These are phyloP conservation scores for Corythornis cristatus DNA, from an alignment of 2,113 vertebrate genomes.

Conservation along the genomic window DNA sequence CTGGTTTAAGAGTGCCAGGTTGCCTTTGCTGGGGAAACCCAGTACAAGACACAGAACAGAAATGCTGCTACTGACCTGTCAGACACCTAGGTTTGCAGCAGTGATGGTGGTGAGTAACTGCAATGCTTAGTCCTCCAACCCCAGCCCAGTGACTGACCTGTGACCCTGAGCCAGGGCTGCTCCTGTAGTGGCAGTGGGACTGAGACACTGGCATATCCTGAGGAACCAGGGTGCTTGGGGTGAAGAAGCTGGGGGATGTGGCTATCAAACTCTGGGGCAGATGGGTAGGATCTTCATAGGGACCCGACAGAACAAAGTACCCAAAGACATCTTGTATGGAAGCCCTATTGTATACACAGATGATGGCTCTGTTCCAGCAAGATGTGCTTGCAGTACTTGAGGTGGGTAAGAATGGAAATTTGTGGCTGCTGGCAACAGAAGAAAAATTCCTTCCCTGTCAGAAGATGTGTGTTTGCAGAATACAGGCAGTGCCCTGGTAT, in stretches of 20 bases:
- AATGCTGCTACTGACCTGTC: rapidly evolving
- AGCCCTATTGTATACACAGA: neutral
- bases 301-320: neutral
- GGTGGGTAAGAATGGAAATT: neutral
- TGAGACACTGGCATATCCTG: rapidly evolving
- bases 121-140: rapidly evolving
- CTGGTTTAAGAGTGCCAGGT: neutral
- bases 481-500: neutral
- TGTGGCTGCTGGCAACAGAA: neutral
- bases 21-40: rapidly evolving
- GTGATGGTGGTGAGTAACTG: rapidly evolving
- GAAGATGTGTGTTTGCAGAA: rapidly evolving
- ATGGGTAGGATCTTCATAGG: neutral
- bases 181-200: neutral
- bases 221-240: rapidly evolving
- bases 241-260: neutral
- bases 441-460: rapidly evolving
- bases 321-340: neutral
- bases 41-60: neutral
- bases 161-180: neutral
- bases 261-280: too few relatives aligned
- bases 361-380: neutral
- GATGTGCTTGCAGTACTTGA: neutral
- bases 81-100: neutral
- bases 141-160: neutral